phyloP scores from a whole-genome alignment of 1,140 invertebrate species.

The Drosophila kikkawai region DNA sequence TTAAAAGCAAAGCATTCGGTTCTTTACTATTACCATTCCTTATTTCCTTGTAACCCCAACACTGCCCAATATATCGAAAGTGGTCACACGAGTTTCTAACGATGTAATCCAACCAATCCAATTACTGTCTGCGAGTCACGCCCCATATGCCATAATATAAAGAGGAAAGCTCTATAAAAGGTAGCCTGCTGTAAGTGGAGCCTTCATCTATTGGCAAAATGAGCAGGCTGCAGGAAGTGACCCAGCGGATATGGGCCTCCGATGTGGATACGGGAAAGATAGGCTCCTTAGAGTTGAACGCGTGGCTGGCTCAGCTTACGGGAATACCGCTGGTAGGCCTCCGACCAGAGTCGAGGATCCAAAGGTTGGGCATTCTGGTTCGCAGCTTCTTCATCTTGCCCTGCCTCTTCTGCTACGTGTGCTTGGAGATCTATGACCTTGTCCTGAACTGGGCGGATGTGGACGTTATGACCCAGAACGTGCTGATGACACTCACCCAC shows the following conservation, averaged over 20 bases:
- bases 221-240: constrained; percentile 29
- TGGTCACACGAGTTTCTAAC: not conserved
- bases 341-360: constrained; percentile 35
- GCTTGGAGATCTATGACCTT: constrained; percentile 63
- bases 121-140: constrained; percentile 14
- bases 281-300: constrained; percentile 70
- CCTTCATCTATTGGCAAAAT: constrained; percentile 22
- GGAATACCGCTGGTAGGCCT: constrained; percentile 64
- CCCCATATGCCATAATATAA: not conserved
- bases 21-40: not conserved
- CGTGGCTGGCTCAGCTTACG: constrained; percentile 59
- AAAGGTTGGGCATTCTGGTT: constrained; percentile 12
- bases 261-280: constrained; percentile 51
- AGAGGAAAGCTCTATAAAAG: constrained; percentile 37
- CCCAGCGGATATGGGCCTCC: constrained; percentile 52
- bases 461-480: constrained; percentile 65
- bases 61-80: not conserved
- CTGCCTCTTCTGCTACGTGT: constrained; percentile 43
- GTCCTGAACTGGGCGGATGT: constrained; percentile 54
- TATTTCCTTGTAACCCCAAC: too few species aligned
- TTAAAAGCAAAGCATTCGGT: not conserved
- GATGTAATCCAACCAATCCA: not conserved
- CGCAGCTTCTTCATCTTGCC: constrained; percentile 25
- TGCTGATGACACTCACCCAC: constrained; percentile 65
- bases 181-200: not conserved